Evolutionary conservation across 2,113 vertebrate genomes (phyloP).

Genomic region (Tragulus kanchil): DNA sequence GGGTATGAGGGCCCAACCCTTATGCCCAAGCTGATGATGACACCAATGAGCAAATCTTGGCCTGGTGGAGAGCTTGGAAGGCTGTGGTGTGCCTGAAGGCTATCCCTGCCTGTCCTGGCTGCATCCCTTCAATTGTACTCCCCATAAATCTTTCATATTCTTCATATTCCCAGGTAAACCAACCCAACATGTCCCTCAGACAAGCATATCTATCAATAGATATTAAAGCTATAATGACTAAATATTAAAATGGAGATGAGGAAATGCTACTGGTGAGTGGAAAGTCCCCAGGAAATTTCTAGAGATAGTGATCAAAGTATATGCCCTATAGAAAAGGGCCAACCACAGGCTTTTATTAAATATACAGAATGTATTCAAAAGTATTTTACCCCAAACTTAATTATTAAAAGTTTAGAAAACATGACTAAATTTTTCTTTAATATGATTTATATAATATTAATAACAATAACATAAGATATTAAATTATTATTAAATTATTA

Average conservation of each 20-base stretch:
- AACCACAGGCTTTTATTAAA: background rate
- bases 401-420: constrained; percentile 28
- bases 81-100: background rate
- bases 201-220: background rate
- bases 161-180: background rate
- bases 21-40: background rate
- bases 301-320: background rate
- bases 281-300: background rate
- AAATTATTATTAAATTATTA: no score
- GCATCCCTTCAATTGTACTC: background rate
- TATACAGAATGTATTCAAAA: constrained; percentile 14
- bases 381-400: constrained; percentile 24
- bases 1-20: background rate
- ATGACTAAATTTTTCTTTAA: background rate
- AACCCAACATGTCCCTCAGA: background rate
- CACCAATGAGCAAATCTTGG: background rate
- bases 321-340: background rate
- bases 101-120: background rate
- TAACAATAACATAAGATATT: no score
- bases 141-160: background rate
- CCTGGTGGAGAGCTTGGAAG: background rate
- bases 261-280: background rate
- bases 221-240: constrained; percentile 7
- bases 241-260: background rate
- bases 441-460: background rate